Conservation (phyloP, 2,888 invertebrate genomes). For the Agriopis leucophaearia region DNA sequence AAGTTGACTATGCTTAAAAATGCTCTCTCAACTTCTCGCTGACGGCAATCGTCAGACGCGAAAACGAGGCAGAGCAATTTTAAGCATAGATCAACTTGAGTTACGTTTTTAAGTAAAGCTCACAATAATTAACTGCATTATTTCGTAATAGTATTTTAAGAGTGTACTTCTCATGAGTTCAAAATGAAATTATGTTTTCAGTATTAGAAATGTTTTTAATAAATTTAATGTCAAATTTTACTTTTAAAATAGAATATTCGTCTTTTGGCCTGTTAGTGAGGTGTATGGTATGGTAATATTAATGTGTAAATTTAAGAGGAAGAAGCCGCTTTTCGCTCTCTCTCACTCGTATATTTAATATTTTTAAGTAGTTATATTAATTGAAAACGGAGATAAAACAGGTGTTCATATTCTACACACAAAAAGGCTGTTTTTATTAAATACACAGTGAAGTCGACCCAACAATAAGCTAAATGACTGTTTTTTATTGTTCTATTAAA, state of each 20-base stretch:
- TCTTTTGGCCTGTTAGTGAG: constrained; percentile 74
- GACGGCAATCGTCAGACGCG: too few species aligned
- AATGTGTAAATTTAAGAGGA: constrained; percentile 51
- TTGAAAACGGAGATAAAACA: not conserved
- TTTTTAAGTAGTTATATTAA: not conserved
- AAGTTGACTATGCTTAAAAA: too few species aligned
- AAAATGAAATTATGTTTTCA: constrained; percentile 20
- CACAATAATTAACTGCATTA: too few species aligned
- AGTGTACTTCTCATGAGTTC: not conserved
- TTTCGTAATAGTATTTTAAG: not conserved
- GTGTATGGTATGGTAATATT: constrained; percentile 58
- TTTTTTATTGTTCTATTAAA: too few species aligned
- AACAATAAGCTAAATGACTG: too few species aligned
- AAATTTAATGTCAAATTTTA: constrained; percentile 32
- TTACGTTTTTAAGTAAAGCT: too few species aligned
- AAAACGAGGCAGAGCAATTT: too few species aligned
- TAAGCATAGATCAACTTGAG: too few species aligned
- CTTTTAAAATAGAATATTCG: constrained; percentile 79
- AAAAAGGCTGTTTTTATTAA: too few species aligned
- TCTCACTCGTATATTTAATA: not conserved
- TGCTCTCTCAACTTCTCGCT: too few species aligned
- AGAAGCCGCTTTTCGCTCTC: not conserved
- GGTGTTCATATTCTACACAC: too few species aligned
- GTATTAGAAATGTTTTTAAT: constrained; percentile 39
- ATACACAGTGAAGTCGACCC: too few species aligned